Evolutionary conservation across 2,888 invertebrate species (phyloP), one percentile per base, ranked within the genome.

Genomic region (Drosophila hamatofila): DNA sequence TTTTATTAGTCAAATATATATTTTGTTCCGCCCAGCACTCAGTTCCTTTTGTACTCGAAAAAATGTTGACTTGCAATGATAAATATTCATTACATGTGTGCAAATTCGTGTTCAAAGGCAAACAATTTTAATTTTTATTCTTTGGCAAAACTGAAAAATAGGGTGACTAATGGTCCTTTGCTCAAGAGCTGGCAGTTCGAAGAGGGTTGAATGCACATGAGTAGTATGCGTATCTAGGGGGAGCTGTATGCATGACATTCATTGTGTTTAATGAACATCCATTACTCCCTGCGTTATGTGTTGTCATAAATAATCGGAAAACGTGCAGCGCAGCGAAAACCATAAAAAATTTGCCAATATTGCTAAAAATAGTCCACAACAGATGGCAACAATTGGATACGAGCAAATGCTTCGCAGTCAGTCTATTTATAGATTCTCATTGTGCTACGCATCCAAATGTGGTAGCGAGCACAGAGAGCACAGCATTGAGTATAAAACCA

Each of bases 201-300:
- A 55, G 71, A 49, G 89, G 83, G 89, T 88, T 80, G 80, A 56
- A 64, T 68, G 51, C 39, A 49, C 62, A 51, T 51, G 51, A 11
- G n/a, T 23, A 21, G 52, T 57, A 39, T 55, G 51, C 48, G 64
- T 63, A 57, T 62, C 68, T 41, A 55, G 75, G 78, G 83, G 68
- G 68, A 63, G 61, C 52, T 48, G 66, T 80, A 35, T 78, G 89
- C 75, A 87, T 75, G 88, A 89, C 83, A 88, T 85, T 89, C 90
- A 89, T 84, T 89, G 86, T 85, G 88, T 88, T 89, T 89, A 85
- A 85, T 89, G 86, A 89, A 85, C 88, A 88, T 69, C 83, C 90
- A 89, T 85, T 89, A 85, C 84, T 82, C 12, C 66, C 69, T 77
- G 80, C 80, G 77, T 88, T 89, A 72, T 75, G 88, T 73, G 88